A percentile compares a stretch with the other conserved stretches of the same genome.
These are phyloP conservation scores for Carlito syrichta DNA, from an alignment of 2,113 vertebrate genomes.

Conservation along the genomic window DNA sequence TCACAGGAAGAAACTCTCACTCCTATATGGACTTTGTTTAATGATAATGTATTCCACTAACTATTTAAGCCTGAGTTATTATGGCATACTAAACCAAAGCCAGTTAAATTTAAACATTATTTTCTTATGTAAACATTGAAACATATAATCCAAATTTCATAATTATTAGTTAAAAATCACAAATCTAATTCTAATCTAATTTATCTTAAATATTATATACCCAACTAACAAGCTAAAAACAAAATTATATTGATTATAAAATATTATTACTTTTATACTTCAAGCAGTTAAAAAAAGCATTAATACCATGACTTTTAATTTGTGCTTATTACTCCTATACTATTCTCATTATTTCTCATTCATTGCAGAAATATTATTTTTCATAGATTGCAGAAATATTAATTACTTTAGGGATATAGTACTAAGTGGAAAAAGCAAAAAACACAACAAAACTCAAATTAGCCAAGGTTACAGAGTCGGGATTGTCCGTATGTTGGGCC, in stretches of 20 bases:
- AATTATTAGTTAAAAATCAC: constrained; percentile 34
- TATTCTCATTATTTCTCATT: neutral
- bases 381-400: neutral
- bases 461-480: neutral
- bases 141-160: neutral
- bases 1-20: neutral
- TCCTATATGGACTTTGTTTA: neutral
- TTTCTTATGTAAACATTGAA: constrained; percentile 1
- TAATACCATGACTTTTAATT: neutral
- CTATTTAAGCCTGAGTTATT: neutral
- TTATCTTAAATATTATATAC: neutral
- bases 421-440: neutral
- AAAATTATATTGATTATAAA: neutral
- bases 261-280: constrained; percentile 24
- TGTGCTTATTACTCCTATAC: constrained; percentile 2
- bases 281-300: neutral
- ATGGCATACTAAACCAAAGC: neutral
- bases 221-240: neutral
- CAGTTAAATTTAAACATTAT: neutral
- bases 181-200: neutral
- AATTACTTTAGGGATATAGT: neutral
- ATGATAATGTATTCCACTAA: neutral
- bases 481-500: neutral
- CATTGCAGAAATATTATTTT: neutral
- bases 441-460: neutral